Percentiles rank a stretch among this genome's conserved stretches.
Conservation (phyloP, 2,797 vertebrate genomes). For the Buceros bicornis region DNA sequence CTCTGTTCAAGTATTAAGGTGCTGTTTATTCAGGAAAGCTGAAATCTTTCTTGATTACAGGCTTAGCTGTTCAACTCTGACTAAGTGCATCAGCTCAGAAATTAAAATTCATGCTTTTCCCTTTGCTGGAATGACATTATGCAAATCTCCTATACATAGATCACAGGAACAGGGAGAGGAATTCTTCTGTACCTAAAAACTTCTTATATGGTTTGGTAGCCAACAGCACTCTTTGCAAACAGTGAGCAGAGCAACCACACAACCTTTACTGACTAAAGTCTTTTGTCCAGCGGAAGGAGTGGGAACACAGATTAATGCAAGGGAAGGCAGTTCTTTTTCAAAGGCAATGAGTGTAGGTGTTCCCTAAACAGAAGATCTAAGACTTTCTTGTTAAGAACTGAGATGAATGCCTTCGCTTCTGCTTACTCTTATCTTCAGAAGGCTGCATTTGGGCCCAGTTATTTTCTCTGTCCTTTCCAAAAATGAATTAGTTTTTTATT, state of each 20-base stretch:
- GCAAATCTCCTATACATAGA: neutral
- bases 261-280: neutral
- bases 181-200: neutral
- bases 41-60: neutral
- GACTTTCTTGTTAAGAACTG: neutral
- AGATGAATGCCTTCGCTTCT: neutral
- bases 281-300: neutral
- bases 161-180: neutral
- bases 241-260: neutral
- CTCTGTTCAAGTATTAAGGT: neutral
- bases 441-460: neutral
- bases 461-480: neutral
- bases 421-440: neutral
- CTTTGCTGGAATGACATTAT: neutral
- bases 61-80: neutral
- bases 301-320: neutral
- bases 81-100: neutral
- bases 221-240: neutral
- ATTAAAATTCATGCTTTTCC: neutral
- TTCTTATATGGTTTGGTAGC: neutral
- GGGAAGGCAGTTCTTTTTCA: neutral
- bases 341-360: neutral
- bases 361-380: neutral
- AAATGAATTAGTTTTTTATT: neutral
- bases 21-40: neutral